A percentile compares a stretch with the other conserved stretches of the same genome.
Conservation (phyloP, 2,113 vertebrate species). For the Psittacula cyanocephala region DNA sequence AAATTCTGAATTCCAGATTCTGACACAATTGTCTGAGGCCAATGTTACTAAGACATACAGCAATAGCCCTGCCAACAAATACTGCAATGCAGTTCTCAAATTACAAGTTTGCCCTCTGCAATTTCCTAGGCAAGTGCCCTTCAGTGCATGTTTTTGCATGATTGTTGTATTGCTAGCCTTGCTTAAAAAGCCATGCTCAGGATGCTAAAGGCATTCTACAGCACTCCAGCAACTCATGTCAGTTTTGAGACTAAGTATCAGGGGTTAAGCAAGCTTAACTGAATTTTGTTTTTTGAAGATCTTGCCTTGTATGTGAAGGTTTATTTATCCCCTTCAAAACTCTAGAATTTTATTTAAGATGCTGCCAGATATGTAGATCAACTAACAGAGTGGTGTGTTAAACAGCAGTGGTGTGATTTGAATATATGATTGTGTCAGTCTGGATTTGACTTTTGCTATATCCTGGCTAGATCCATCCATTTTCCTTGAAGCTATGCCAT, state of each 20-base stretch:
- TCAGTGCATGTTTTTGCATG: neutral
- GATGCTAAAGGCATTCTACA: neutral
- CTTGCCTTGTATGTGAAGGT: neutral
- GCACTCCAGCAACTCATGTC: neutral
- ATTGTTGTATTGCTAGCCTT: neutral
- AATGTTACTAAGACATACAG: neutral
- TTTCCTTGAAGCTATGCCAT: neutral
- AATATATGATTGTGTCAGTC: neutral
- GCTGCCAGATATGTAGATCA: neutral
- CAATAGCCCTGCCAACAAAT: neutral
- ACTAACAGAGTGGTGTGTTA: neutral
- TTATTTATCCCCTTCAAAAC: neutral
- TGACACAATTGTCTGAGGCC: neutral
- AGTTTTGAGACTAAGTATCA: neutral
- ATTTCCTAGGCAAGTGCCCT: neutral
- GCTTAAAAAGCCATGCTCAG: neutral
- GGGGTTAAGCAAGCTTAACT: neutral
- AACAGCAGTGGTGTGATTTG: neutral
- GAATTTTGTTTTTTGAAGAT: neutral
- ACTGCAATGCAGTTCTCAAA: neutral
- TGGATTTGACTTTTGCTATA: neutral
- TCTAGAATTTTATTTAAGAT: neutral
- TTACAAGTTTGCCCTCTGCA: neutral
- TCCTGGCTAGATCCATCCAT: neutral
- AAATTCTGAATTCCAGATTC: neutral